phyloP scores from a whole-genome alignment of 2,888 invertebrate genomes.

The Lepidocyrtoides sp. region DNA sequence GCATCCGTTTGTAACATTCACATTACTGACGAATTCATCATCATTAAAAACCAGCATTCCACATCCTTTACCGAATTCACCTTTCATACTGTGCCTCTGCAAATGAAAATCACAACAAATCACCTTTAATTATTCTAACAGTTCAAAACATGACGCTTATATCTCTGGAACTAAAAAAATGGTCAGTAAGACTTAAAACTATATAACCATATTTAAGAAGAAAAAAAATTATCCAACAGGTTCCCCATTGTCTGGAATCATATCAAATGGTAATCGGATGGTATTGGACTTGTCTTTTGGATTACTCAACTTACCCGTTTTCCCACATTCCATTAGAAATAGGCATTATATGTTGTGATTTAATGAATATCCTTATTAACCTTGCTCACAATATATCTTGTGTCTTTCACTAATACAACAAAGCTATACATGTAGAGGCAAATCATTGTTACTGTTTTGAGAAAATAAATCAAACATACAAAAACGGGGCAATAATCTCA shows the following conservation, averaged over 20 bases:
- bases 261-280: not conserved
- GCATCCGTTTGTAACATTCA: slow-evolving; percentile 66
- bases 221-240: not conserved
- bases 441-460: not conserved
- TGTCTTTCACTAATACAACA: not conserved
- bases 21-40: slow-evolving; percentile 74
- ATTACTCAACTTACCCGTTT: slow-evolving; percentile 54
- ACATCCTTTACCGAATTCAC: slow-evolving; percentile 76
- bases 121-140: slow-evolving; percentile 73
- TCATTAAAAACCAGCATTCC: slow-evolving; percentile 77
- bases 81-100: slow-evolving; percentile 84
- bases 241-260: too few species aligned
- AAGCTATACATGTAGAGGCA: not conserved
- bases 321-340: slow-evolving; percentile 63
- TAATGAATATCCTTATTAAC: slow-evolving; percentile 42
- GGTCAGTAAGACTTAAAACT: slow-evolving; percentile 32
- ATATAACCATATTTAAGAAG: not conserved
- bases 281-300: slow-evolving; percentile 29
- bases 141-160: not conserved
- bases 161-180: not conserved
- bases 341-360: slow-evolving; percentile 70
- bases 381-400: slow-evolving; percentile 48
- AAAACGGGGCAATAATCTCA: not conserved
- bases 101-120: slow-evolving; percentile 83
- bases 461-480: not conserved